These are phyloP conservation scores for Cancer borealis DNA, from an alignment of 2,888 invertebrate genomes.

Conservation along the genomic window DNA sequence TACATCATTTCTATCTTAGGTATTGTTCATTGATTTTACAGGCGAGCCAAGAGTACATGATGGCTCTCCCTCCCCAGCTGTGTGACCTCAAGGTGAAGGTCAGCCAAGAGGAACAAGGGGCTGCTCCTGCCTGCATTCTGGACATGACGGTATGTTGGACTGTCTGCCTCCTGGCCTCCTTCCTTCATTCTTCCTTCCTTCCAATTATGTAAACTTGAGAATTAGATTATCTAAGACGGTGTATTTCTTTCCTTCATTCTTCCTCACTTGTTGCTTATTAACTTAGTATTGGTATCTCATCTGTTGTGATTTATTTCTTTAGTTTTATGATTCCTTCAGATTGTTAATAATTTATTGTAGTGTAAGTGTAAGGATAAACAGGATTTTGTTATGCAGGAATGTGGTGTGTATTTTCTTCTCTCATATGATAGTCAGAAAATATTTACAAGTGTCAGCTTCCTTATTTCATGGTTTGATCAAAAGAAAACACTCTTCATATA, in stretches of 20 bases:
- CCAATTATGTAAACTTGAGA: no score
- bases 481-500: no score
- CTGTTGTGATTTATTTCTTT: neutral
- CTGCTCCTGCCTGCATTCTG: constrained; percentile 51
- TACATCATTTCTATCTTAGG: neutral
- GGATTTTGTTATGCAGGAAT: no score
- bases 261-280: neutral
- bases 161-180: neutral
- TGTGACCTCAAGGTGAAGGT: constrained; percentile 59
- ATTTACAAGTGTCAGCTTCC: no score
- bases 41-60: neutral
- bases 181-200: neutral
- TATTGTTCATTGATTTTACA: neutral
- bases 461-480: no score
- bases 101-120: neutral
- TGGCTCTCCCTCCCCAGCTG: constrained; percentile 67
- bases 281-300: neutral
- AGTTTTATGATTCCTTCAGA: neutral
- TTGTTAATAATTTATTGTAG: no score
- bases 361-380: no score
- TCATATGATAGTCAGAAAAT: no score
- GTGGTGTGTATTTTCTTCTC: no score
- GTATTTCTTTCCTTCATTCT: neutral
- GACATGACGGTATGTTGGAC: constrained; percentile 63
- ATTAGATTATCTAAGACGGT: constrained; percentile 51